Percentiles rank a stretch among this genome's conserved stretches.
Conservation (phyloP, 2,797 vertebrate species). For the Salarias fasciatus region DNA sequence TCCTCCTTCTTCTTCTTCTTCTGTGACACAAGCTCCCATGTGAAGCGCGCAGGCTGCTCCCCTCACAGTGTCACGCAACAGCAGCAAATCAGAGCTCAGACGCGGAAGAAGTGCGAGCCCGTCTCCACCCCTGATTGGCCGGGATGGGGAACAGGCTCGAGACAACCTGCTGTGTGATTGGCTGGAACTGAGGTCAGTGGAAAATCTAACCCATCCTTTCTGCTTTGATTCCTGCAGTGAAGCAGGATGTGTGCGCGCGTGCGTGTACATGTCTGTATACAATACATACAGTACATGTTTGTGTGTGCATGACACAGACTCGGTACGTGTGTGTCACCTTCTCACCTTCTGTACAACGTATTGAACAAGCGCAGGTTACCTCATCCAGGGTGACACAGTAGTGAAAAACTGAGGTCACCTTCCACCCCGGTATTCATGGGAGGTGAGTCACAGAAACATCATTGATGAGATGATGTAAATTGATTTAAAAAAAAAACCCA, state of each 20-base stretch:
- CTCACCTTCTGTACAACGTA: slow-evolving; percentile 39
- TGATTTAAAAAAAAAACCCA: slow-evolving; percentile 9
- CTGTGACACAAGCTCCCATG: slow-evolving; percentile 81
- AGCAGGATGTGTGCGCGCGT: slow-evolving; percentile 24
- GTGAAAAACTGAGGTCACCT: slow-evolving; percentile 54
- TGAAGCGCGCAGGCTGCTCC: slow-evolving; percentile 74
- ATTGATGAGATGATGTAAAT: slow-evolving; percentile 55
- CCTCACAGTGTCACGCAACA: slow-evolving; percentile 70
- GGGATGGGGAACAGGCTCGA: slow-evolving; percentile 50
- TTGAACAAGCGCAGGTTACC: slow-evolving; percentile 56
- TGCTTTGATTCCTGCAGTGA: slow-evolving; percentile 59
- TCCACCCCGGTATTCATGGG: slow-evolving; percentile 45
- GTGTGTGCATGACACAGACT: slow-evolving; percentile 1
- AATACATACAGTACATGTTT: neutral
- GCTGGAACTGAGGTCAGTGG: slow-evolving; percentile 62
- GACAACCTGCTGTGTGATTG: slow-evolving; percentile 82
- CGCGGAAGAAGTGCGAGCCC: slow-evolving; percentile 66
- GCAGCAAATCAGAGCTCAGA: slow-evolving; percentile 83
- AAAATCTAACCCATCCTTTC: slow-evolving; percentile 61
- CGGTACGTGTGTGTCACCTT: neutral
- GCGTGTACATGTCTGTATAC: neutral
- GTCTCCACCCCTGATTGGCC: slow-evolving; percentile 83
- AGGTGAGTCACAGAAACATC: slow-evolving; percentile 66
- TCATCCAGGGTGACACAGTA: slow-evolving; percentile 62
- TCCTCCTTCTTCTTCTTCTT: slow-evolving; percentile 54